phyloP scores from a whole-genome alignment of 2,797 vertebrate genomes.

The Chloroceryle inda region DNA sequence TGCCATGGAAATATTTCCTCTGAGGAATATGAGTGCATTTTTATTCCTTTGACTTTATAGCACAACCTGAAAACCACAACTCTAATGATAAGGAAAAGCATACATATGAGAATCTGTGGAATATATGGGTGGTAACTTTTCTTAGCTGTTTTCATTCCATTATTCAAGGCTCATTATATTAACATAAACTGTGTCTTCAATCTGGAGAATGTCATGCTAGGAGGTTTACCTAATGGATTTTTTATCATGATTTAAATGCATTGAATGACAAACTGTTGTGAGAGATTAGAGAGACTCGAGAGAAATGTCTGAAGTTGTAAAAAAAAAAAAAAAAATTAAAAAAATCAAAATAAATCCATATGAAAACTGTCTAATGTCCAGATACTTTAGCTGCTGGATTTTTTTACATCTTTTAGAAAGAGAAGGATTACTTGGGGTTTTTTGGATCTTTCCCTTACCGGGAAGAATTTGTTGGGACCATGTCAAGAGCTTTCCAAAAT shows the following conservation, averaged over 20 bases:
- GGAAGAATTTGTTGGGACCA: not conserved
- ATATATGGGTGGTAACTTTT: not conserved
- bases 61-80: not conserved
- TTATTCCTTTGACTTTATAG: not conserved
- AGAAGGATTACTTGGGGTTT: not conserved
- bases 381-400: not conserved
- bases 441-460: not conserved
- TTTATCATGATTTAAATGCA: not conserved
- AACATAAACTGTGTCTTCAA: not conserved
- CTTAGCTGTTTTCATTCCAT: constrained; percentile 1
- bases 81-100: not conserved
- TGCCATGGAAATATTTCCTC: not conserved
- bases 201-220: not conserved
- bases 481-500: not conserved
- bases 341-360: not conserved
- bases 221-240: constrained; percentile 2
- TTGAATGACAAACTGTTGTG: not conserved
- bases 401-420: not conserved
- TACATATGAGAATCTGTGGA: not conserved
- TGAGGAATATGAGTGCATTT: not conserved
- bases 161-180: constrained; percentile 5
- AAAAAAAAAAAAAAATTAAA: not conserved
- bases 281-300: not conserved
- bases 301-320: not conserved
- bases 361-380: not conserved